Percentiles rank a stretch among this genome's conserved stretches.
These are phyloP conservation scores for Drosophila quinaria DNA, from an alignment of 2,888 invertebrate species.

Conservation along the genomic window DNA sequence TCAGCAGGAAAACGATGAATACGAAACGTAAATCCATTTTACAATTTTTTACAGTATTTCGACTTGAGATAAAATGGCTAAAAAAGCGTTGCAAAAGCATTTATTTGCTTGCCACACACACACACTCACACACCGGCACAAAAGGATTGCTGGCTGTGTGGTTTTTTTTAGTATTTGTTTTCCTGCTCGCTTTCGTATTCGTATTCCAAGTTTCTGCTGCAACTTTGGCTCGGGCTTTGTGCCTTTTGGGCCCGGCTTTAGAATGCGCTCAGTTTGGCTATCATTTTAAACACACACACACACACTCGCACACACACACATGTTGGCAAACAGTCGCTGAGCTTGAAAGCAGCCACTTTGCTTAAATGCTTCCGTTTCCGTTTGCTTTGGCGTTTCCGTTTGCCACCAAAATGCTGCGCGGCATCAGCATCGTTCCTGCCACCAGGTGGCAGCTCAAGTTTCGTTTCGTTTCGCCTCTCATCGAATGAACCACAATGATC, in stretches of 20 bases:
- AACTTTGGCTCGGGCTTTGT: constrained; percentile 28
- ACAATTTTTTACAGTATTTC: constrained; percentile 76
- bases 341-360: constrained; percentile 57
- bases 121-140: constrained; percentile 18
- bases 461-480: constrained; percentile 32
- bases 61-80: constrained; percentile 77
- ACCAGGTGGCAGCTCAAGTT: constrained; percentile 49
- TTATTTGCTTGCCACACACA: constrained; percentile 68
- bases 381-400: constrained; percentile 54
- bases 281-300: constrained; percentile 28
- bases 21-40: constrained; percentile 84
- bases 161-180: constrained; percentile 17
- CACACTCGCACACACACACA: constrained; percentile 23
- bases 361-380: constrained; percentile 70
- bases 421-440: constrained; percentile 44
- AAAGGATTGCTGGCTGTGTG: constrained; percentile 38
- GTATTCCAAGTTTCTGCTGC: constrained; percentile 37
- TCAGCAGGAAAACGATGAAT: constrained; percentile 83
- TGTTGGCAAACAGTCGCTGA: constrained; percentile 35
- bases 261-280: constrained; percentile 23
- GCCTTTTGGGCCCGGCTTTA: constrained; percentile 34
- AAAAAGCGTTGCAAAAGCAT: constrained; percentile 78
- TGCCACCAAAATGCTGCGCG: constrained; percentile 54
- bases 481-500: constrained; percentile 30
- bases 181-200: constrained; percentile 13